These are phyloP conservation scores for Folsomia manolachei DNA, from an alignment of 2,888 invertebrate genomes.

Conservation along the genomic window DNA sequence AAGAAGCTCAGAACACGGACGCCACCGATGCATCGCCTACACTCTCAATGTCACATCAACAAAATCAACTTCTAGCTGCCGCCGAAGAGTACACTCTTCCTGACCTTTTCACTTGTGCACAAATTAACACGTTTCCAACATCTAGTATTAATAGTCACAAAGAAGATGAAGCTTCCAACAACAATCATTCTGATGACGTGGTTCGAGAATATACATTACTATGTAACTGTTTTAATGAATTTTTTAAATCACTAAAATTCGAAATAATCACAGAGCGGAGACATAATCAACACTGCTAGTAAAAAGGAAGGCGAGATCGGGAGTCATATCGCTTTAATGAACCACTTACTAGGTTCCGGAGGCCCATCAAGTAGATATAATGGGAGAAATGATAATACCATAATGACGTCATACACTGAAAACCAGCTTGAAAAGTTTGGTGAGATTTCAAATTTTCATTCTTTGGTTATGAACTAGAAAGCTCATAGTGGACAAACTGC, in stretches of 20 bases:
- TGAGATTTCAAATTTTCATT: slow-evolving; percentile 12
- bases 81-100: slow-evolving; percentile 50
- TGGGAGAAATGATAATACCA: background rate
- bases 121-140: no score
- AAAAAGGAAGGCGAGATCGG: no score
- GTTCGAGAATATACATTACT: no score
- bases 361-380: no score
- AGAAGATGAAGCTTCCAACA: slow-evolving; percentile 15
- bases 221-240: no score
- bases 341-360: background rate
- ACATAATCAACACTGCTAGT: no score
- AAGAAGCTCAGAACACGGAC: slow-evolving; percentile 29
- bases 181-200: slow-evolving; percentile 12
- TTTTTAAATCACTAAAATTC: no score
- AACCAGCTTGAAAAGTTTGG: slow-evolving; percentile 38
- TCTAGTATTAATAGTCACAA: background rate
- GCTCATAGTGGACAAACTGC: no score
- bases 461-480: no score
- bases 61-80: slow-evolving; percentile 31
- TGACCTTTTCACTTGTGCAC: slow-evolving; percentile 44
- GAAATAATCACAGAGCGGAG: no score
- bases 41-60: background rate
- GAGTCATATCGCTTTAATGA: background rate
- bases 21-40: slow-evolving; percentile 39
- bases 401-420: slow-evolving; percentile 22